Conservation (phyloP, 2,888 invertebrate genomes). For the Hecatera dysodea region DNA sequence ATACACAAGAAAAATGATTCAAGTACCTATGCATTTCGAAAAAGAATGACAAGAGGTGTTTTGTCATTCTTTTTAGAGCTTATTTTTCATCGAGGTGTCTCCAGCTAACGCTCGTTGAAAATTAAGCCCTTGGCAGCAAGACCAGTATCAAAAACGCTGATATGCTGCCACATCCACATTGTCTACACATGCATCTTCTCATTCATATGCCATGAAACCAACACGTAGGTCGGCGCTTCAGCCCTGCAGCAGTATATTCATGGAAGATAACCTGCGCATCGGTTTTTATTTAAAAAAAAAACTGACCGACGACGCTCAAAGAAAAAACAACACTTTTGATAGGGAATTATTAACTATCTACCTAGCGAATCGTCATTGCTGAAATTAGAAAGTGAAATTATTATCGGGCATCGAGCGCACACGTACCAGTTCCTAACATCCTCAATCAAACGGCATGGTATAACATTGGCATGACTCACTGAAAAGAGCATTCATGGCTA, state of each 20-base stretch:
- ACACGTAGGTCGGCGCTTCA: neutral
- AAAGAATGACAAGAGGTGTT: neutral
- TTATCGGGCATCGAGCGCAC: no score
- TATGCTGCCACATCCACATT: neutral
- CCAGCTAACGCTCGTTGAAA: neutral
- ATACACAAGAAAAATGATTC: neutral
- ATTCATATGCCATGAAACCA: neutral
- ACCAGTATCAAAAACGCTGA: neutral
- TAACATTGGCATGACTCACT: no score
- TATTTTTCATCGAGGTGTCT: no score
- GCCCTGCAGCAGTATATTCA: neutral
- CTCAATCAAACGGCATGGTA: no score
- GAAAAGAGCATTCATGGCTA: no score
- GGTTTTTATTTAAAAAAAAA: neutral
- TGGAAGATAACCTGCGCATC: neutral
- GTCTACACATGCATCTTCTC: neutral
- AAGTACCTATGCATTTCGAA: constrained; percentile 2
- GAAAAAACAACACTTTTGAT: neutral
- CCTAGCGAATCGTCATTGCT: neutral
- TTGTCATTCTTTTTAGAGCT: no score
- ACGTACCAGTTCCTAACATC: no score
- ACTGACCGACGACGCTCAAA: neutral
- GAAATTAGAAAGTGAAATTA: neutral
- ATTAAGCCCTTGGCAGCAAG: neutral
- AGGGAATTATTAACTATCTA: neutral